Evolutionary conservation across 2,113 vertebrate genomes (phyloP).

Genomic region (Pygoscelis adeliae): DNA sequence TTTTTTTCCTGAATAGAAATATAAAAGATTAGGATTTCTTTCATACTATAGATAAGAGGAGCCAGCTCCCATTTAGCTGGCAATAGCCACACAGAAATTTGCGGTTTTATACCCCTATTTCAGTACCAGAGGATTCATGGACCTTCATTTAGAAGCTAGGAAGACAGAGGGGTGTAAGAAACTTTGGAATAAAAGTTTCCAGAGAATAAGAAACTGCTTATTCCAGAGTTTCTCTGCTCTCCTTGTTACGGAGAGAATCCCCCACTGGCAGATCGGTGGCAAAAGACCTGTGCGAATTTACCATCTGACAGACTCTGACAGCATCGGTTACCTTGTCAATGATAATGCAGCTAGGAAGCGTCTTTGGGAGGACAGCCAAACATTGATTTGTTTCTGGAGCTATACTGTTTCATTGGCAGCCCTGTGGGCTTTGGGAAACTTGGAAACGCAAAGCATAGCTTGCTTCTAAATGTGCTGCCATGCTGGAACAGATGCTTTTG

Average conservation of each 20-base stretch:
- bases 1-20: no score
- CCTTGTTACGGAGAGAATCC: not conserved
- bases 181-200: not conserved
- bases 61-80: not conserved
- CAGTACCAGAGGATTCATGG: not conserved
- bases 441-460: not conserved
- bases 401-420: not conserved
- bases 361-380: not conserved
- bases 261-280: not conserved
- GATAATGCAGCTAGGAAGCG: not conserved
- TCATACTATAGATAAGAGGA: not conserved
- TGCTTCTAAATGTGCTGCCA: not conserved
- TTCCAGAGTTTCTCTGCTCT: not conserved
- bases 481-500: not conserved
- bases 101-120: not conserved
- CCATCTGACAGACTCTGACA: not conserved
- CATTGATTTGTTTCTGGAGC: conserved; percentile 23
- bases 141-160: not conserved
- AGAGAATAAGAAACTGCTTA: not conserved
- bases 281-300: not conserved
- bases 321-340: not conserved
- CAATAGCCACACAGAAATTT: not conserved
- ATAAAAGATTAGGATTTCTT: not conserved
- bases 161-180: not conserved
- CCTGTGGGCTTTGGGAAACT: not conserved